These are phyloP conservation scores for Antitype chi DNA, from an alignment of 2,888 invertebrate genomes.

Conservation along the genomic window DNA sequence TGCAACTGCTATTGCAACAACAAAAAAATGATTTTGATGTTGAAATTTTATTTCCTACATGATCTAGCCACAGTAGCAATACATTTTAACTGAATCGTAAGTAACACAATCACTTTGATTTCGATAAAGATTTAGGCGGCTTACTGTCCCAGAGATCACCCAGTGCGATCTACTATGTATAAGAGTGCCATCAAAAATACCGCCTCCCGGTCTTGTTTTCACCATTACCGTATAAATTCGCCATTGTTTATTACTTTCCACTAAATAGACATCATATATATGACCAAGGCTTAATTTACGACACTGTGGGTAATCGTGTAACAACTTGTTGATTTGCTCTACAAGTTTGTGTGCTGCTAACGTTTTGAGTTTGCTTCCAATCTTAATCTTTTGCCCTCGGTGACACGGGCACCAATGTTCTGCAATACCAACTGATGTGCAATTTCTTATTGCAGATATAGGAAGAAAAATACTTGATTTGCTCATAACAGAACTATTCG, in stretches of 20 bases:
- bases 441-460: conserved; percentile 93
- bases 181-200: conserved; percentile 94
- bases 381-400: conserved; percentile 88
- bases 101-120: conserved; percentile 93
- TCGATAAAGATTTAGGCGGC: conserved; percentile 93
- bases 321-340: conserved; percentile 91
- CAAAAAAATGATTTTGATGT: not conserved
- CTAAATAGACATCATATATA: conserved; percentile 78
- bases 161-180: conserved; percentile 72
- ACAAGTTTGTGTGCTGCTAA: conserved; percentile 91
- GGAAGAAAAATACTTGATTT: conserved; percentile 94
- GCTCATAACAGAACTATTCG: conserved; percentile 75
- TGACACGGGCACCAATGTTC: conserved; percentile 97
- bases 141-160: conserved; percentile 92
- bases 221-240: conserved; percentile 91
- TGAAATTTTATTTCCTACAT: not conserved
- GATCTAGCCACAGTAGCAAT: conserved; percentile 91
- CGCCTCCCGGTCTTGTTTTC: conserved; percentile 92
- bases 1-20: not conserved
- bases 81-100: conserved; percentile 92
- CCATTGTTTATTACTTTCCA: conserved; percentile 86
- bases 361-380: conserved; percentile 86
- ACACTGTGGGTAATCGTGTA: conserved; percentile 91
- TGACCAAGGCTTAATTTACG: conserved; percentile 89
- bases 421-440: conserved; percentile 93